Base-by-base conservation (phyloP, 2,113 vertebrate species). In the Marmota flaviventris region DNA sequence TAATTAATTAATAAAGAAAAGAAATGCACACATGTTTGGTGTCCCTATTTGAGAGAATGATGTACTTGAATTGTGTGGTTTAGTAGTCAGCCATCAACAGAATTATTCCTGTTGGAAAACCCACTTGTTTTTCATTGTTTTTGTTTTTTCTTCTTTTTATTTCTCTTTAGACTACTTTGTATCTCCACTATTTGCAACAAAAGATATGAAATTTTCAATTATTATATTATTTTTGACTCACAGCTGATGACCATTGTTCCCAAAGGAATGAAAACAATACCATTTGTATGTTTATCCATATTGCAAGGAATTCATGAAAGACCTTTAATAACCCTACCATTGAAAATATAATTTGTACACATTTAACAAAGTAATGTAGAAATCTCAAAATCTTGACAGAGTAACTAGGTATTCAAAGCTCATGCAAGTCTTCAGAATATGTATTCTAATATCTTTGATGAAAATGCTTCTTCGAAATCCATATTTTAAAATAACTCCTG, bases 321-420 rank as follows among this genome's bases (percentile, higher is more conserved):
- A 72, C 0, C 32, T 86, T 88, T 85, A 72, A 69, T 95, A 91
- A 53, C 2, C 32, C 93, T 65, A 63, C 13, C 29, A 69, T 17
- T 90, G 24, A 51, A 93, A 88, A 85, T 81, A 16, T 58, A 87
- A 85, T 53, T 65, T 96, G 18, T 93, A 65, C 37, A 89, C 34
- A 63, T 61, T 90, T 84, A 82, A 24, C 18, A 69, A 48, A 84
- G 8, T 63, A 61, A 92, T 77, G 75, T 45, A 93, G 48, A 93
- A 73, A 86, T 69, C 12, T 1, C 8, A 8, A 91, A 91, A 76
- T 63, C 63, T 72, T 94, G 8, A 77, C 37, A 65, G 56, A 24
- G 94, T 67, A 88, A 77, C 48, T 51, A 51, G 48, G 37, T 76
- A 94, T 53, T 89, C 20, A 85, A 93, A 82, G 1, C 0, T 17